These are phyloP conservation scores for Corythucha ciliata DNA, from an alignment of 2,888 invertebrate genomes.

Conservation along the genomic window DNA sequence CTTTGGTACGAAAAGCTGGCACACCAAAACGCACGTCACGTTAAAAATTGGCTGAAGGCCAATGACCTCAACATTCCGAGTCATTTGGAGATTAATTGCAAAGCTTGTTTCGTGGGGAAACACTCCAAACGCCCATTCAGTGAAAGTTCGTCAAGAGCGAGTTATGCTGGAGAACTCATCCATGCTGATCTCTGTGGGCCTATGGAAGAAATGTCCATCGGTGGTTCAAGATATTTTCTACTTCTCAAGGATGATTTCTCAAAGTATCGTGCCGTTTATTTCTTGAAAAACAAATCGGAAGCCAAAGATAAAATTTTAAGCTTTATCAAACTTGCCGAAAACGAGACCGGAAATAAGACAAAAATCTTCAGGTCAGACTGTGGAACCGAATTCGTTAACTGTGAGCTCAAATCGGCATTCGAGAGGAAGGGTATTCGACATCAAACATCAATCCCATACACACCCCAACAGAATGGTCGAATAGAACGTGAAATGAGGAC, in stretches of 20 bases:
- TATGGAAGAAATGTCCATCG: too few species aligned
- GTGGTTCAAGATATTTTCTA: too few species aligned
- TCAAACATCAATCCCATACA: conserved; percentile 11
- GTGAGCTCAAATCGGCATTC: neutral
- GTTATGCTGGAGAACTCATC: conserved; percentile 7
- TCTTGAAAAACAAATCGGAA: too few species aligned
- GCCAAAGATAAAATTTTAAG: too few species aligned
- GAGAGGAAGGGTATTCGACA: neutral
- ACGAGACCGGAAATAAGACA: conserved; percentile 6
- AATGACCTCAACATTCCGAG: too few species aligned
- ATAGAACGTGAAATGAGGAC: conserved; percentile 17
- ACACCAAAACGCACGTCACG: too few species aligned
- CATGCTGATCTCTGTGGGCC: conserved; percentile 16
- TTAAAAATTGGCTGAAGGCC: too few species aligned
- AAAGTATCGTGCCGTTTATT: too few species aligned
- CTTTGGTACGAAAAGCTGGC: too few species aligned
- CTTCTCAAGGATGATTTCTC: too few species aligned
- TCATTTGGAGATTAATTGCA: too few species aligned
- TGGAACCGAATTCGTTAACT: conserved; percentile 6
- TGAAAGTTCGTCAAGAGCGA: conserved; percentile 5
- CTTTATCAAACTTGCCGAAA: too few species aligned
- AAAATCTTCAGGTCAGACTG: neutral
- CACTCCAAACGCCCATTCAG: conserved; percentile 5
- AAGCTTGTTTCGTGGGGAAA: conserved; percentile 9
- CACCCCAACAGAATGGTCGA: conserved; percentile 11